Evolutionary conservation across 2,888 invertebrate genomes (phyloP), one percentile per base, ranked within the genome.

Genomic region (Drosophila nr. perissopoda): DNA sequence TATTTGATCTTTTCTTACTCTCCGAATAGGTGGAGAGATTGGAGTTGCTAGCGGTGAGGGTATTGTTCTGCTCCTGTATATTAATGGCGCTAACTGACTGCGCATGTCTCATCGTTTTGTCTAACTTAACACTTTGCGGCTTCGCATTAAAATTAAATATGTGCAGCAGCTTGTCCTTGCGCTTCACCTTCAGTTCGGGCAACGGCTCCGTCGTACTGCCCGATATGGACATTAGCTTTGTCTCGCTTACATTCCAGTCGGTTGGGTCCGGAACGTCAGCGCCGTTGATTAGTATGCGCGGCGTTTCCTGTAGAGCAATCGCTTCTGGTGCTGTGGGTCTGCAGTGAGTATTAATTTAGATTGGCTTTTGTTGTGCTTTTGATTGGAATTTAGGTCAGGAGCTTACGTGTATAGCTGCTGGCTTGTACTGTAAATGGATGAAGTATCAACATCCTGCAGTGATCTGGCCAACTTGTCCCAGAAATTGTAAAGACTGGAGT

Each of bases 391-490:
- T 13, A 7, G 13, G 2, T 18, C 6, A 21, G 33, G 16, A 18
- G 65, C 80, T 82, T 67, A 88, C 89, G 74, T 75, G 58, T 73
- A 27, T 7, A 34, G 33, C 40, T 69, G 63, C 36, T 70, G 67
- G 7, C 34, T 70, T 21, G 63, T 29, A 27, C 65, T 64, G 62
- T 78, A 77, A 16, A 82, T 65, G 18, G 75, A 58, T 1, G 69
- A 33, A 5, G 74, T 66, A 59, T 82, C 83, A 5, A 89, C 69
- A 52, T 84, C 88, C 54, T 90, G 85, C 68, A 93, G 90, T 0
- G 96, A 95, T 72, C 94, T 93, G 40, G 94, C 93, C 31, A 97
- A 93, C 82, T 95, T 95, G 10, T 94, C 94, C 96, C 97, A 97
- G 92, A 97, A 96, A 91, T 96, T 95, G 87, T 94, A 95, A 10